These are phyloP conservation scores for Glossosoma conforme DNA, from an alignment of 1,140 invertebrate genomes.

Conservation along the genomic window DNA sequence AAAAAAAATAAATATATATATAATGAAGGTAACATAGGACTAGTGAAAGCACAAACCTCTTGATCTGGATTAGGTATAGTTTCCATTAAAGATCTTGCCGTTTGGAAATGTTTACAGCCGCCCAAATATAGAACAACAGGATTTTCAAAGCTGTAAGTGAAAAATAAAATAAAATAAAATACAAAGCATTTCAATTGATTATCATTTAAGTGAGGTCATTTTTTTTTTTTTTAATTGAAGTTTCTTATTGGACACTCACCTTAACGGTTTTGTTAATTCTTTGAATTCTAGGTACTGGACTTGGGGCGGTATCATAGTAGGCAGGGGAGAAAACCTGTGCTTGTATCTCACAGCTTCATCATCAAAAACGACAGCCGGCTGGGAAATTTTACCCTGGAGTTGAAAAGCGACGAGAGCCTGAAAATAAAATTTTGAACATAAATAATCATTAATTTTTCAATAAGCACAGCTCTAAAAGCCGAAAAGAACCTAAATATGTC, in stretches of 20 bases:
- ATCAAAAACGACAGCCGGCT: conserved; percentile 81
- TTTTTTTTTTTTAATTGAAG: conserved; percentile 28
- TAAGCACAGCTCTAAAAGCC: no score
- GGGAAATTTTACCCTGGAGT: conserved; percentile 61
- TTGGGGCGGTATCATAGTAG: conserved; percentile 79
- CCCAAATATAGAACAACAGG: conserved; percentile 63
- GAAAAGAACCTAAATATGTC: no score
- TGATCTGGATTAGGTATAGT: conserved; percentile 69
- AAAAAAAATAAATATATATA: conserved; percentile 4
- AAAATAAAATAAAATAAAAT: conserved; percentile 14
- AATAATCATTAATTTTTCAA: no score
- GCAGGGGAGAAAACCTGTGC: conserved; percentile 87
- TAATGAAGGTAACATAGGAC: conserved; percentile 1
- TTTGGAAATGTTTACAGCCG: conserved; percentile 87
- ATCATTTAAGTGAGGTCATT: neutral
- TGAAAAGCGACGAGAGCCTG: conserved; percentile 53
- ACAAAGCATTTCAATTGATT: no score
- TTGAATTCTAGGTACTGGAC: conserved; percentile 82
- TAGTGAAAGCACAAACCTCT: conserved; percentile 57
- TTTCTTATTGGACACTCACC: conserved; percentile 41
- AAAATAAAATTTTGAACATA: conserved; percentile 25
- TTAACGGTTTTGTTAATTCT: conserved; percentile 51
- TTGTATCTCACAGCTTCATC: conserved; percentile 92
- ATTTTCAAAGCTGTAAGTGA: conserved; percentile 41
- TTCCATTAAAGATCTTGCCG: conserved; percentile 81